Conservation (phyloP, 2,888 invertebrate species). For the Drosophila infuscata region DNA sequence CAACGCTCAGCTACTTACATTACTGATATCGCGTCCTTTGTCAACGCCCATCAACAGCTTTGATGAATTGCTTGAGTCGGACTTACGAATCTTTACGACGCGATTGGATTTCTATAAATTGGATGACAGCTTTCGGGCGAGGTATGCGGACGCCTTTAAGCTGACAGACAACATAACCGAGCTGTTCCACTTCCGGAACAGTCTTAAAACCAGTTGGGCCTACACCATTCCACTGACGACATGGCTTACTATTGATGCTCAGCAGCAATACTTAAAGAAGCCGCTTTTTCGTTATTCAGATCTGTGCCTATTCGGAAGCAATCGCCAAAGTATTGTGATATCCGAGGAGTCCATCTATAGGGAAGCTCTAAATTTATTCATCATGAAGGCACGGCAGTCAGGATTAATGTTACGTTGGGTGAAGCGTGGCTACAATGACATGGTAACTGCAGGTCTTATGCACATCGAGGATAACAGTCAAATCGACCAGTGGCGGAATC, state of each 20-base stretch:
- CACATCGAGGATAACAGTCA: conserved; percentile 55
- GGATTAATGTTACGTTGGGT: conserved; percentile 51
- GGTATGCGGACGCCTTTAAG: conserved; percentile 56
- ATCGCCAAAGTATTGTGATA: conserved; percentile 32
- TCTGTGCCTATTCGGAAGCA: conserved; percentile 34
- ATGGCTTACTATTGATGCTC: conserved; percentile 48
- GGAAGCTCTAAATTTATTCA: conserved; percentile 14
- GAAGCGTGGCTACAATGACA: conserved; percentile 49
- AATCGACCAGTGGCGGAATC: background rate
- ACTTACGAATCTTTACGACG: conserved; percentile 42
- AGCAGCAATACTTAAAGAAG: conserved; percentile 52
- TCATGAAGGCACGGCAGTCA: conserved; percentile 26
- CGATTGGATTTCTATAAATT: conserved; percentile 45
- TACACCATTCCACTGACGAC: conserved; percentile 48
- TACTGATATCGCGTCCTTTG: conserved; percentile 33
- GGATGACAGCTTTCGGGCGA: conserved; percentile 44
- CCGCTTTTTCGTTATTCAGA: conserved; percentile 54
- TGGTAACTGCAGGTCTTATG: conserved; percentile 56
- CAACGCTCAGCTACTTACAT: conserved; percentile 44
- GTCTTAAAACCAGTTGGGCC: conserved; percentile 61
- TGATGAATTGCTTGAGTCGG: conserved; percentile 43
- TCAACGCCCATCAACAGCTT: conserved; percentile 45
- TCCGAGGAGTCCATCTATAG: conserved; percentile 53
- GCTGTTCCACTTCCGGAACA: conserved; percentile 32
- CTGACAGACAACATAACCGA: conserved; percentile 32